Evolutionary conservation across 2,888 invertebrate genomes (phyloP).

Genomic region (Nomada ruficornis): DNA sequence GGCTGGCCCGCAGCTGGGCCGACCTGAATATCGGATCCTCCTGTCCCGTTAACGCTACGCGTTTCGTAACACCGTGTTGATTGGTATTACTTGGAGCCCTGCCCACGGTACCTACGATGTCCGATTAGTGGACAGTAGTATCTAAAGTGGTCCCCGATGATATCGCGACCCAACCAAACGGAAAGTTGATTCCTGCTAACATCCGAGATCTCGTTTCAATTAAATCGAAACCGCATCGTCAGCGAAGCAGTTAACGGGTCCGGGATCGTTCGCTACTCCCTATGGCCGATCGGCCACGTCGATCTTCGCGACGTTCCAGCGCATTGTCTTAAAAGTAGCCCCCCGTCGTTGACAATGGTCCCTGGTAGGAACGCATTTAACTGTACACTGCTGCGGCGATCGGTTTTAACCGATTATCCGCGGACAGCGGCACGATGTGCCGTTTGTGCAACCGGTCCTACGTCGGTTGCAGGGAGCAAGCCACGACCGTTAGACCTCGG

Average conservation of each 20-base stretch:
- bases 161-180: background rate
- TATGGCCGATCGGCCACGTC: slow-evolving; percentile 37
- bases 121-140: background rate
- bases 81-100: slow-evolving; percentile 4
- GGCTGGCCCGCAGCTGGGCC: slow-evolving; percentile 28
- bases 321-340: slow-evolving; percentile 48
- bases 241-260: slow-evolving; percentile 33
- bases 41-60: background rate
- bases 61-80: slow-evolving; percentile 32
- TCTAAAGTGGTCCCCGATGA: background rate
- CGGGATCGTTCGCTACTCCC: slow-evolving; percentile 10
- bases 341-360: slow-evolving; percentile 43
- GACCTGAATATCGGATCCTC: slow-evolving; percentile 47
- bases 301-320: slow-evolving; percentile 34
- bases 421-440: slow-evolving; percentile 66
- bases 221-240: slow-evolving; percentile 33
- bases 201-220: slow-evolving; percentile 21
- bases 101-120: too few relatives aligned
- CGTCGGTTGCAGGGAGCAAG: slow-evolving; percentile 58
- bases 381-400: slow-evolving; percentile 58
- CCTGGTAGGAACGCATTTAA: slow-evolving; percentile 55
- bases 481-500: slow-evolving; percentile 68
- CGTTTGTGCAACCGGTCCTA: slow-evolving; percentile 78
- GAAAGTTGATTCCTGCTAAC: background rate
- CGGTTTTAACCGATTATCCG: slow-evolving; percentile 74